Evolutionary conservation across 92 coral and sea anemone genomes (phyloP), one percentile per base, ranked within the genome.

Genomic region (Isaurus tuberculatus): DNA sequence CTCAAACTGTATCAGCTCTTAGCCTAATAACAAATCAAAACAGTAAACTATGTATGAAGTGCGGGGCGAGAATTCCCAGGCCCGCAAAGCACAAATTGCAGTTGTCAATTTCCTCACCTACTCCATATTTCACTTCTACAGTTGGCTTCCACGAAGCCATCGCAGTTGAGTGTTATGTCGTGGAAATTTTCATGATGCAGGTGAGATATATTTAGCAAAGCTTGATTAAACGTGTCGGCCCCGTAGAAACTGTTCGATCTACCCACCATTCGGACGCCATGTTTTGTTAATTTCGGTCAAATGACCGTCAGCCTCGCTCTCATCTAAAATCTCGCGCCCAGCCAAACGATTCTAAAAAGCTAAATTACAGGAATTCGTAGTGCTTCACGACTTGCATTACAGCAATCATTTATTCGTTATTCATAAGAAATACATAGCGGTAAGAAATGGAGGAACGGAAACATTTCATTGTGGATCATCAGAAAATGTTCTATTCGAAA

Each of bases 91-190:
- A 60, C 43, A 42, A 65, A 53, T 22, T 64, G 13, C 16, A 44
- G 53, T 19, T 3, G 16, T 32, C 17, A n/a, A 22, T 8, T 28
- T 58, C 23, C 95, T 31, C 72, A 96, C 99, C 99, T 25, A 96
- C 98, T 32, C 98, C 99, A 87, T 92, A 96, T 89, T 96, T 96
- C 64, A 91, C 96, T 43, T 85, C 85, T 55, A 84, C 92, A 74
- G 99, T 94, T 13, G 88, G 87, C 82, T 79, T 89, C 99, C 99
- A 96, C 36, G 88, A 83, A 84, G 86, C 92, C 98, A 95, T 95
- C 27, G 88, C 87, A 65, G 73, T 84, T 71, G 81, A 22, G 8
- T 25, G 26, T 13, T 77, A 77, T 6, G 82, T 58, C 2, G 5
- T 77, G 69, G 25, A 77, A 8, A 64, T 25, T 19, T 57, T 61